Evolutionary conservation across 2,888 invertebrate genomes (phyloP), one percentile per base, ranked within the genome.

Genomic region (Mimachlamys varia): DNA sequence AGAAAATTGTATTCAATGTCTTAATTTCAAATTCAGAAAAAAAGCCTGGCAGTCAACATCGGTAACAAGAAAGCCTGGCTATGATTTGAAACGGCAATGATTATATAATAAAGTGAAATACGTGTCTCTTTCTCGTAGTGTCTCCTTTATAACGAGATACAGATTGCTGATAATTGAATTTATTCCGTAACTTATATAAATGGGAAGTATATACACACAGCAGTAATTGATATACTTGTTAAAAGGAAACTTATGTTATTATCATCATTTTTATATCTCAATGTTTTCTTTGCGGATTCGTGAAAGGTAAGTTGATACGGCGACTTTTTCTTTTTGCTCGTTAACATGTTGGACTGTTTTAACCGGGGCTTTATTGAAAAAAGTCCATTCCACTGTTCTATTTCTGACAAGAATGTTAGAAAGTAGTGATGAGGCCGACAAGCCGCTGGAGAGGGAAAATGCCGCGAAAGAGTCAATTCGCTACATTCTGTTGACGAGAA

Each of bases 391-490:
- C 76, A 27, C 27, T 22, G 33, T 76, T 33, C 13, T 33, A 27
- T 76, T 76, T 76, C 76, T 76, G 76, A 22, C 76, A 76, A 76
- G 76, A 76, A 76, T 76, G 76, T 76, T 17, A 22, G 76, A 33
- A 15, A 12, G 27, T 33, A 27, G 33, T 17, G 27, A 76, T 27
- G 27, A 22, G 76, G 33, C 33, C 27, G 12, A 33, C 7, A 33
- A 33, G 76, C 76, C 76, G 33, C 76, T 76, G 76, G 76, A 76
- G 27, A 76, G 76, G 27, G 76, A 33, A 13, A 15, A 76, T 33
- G 76, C 76, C 27, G 76, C 76, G 76, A 76, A 76, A 33, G 76
- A 76, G 76, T 76, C 76, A 76, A 76, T 76, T 76, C 76, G 76
- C 76, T 76, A 33, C 76, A 76, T 76, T 76, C 76, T 76, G 33